Conservation (phyloP, 2,888 invertebrate genomes). For the Hermaeophaga mercurialis region DNA sequence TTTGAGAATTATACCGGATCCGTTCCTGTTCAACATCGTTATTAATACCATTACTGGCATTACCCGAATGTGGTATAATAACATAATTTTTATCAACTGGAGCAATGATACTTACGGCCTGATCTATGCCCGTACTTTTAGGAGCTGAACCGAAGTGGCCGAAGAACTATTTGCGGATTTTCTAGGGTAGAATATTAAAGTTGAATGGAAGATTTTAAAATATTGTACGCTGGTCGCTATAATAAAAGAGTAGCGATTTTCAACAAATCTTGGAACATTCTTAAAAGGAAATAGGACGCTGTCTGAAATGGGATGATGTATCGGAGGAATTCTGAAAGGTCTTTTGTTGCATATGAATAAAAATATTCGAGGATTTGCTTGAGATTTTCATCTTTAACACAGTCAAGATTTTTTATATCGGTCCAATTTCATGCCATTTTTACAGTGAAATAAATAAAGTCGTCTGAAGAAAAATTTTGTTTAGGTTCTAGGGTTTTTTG, state of each 20-base stretch:
- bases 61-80: conserved; percentile 7
- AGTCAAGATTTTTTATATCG: too few species aligned
- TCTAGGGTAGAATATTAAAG: not conserved
- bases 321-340: too few species aligned
- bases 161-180: not conserved
- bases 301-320: too few species aligned
- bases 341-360: too few species aligned
- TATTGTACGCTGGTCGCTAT: not conserved
- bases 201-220: not conserved
- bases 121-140: conserved; percentile 11
- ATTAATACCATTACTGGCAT: conserved; percentile 7
- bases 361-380: too few species aligned
- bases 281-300: too few species aligned
- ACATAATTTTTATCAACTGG: conserved; percentile 9
- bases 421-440: too few species aligned
- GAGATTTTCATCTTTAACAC: too few species aligned
- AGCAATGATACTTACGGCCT: conserved; percentile 1
- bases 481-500: too few species aligned
- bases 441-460: too few species aligned
- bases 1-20: too few species aligned
- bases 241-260: not conserved
- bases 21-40: not conserved
- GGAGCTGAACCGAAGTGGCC: not conserved
- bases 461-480: too few species aligned
- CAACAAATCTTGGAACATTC: not conserved